A percentile compares a stretch with the other conserved stretches of the same genome.
These are phyloP conservation scores for Melozone crissalis DNA, from an alignment of 2,113 vertebrate species.

Conservation along the genomic window DNA sequence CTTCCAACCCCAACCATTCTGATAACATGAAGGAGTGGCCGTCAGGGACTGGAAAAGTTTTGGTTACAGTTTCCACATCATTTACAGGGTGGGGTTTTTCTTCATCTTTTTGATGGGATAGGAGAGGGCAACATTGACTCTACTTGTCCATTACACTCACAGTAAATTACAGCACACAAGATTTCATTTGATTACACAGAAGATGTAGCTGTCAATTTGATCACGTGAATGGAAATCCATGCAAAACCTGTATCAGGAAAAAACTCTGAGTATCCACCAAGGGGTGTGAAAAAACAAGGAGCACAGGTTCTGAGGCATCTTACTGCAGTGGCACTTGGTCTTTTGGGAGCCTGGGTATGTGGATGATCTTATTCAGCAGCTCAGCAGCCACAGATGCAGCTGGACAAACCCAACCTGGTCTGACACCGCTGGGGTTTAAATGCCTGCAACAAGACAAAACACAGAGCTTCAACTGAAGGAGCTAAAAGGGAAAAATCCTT, in stretches of 20 bases:
- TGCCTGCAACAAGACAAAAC: neutral
- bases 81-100: neutral
- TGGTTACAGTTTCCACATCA: neutral
- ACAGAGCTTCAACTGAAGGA: neutral
- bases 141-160: neutral
- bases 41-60: neutral
- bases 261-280: neutral
- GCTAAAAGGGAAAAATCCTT: neutral
- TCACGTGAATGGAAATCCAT: neutral
- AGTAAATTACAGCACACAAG: too few relatives aligned
- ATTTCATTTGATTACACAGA: neutral
- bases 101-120: neutral
- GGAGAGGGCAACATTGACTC: neutral
- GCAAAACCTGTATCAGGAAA: neutral
- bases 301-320: rapidly evolving
- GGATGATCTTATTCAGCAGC: neutral
- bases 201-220: neutral
- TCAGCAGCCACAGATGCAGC: neutral
- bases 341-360: rapidly evolving
- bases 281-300: rapidly evolving
- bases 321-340: neutral
- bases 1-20: neutral
- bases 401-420: neutral
- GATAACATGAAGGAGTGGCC: neutral
- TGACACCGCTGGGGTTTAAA: rapidly evolving